These are phyloP conservation scores for Prietella phreatophila DNA, from an alignment of 2,113 vertebrate genomes.

Conservation along the genomic window DNA sequence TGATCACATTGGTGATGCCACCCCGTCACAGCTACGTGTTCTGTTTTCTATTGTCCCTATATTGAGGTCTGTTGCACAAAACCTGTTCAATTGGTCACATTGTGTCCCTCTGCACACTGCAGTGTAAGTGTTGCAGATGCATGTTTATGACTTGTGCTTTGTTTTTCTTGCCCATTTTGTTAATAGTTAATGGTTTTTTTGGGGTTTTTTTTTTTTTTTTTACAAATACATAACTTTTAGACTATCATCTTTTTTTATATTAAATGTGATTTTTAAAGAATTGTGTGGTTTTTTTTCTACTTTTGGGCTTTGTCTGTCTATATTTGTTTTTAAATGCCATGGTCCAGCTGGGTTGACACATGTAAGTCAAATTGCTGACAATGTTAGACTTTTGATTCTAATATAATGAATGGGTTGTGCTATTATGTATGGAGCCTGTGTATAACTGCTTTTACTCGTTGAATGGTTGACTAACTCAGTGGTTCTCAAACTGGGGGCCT, in stretches of 20 bases:
- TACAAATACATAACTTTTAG: neutral
- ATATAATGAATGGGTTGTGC: neutral
- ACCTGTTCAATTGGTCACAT: constrained; percentile 22
- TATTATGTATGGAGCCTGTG: no score
- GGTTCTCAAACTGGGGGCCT: no score
- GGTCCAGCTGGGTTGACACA: neutral
- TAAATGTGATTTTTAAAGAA: neutral
- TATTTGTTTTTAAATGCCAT: neutral
- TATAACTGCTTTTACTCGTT: no score
- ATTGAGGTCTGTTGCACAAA: constrained; percentile 28
- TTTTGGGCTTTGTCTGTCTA: neutral
- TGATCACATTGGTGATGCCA: constrained; percentile 8
- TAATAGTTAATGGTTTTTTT: no score
- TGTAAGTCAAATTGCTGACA: neutral
- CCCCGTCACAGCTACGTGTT: constrained; percentile 1
- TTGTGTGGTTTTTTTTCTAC: neutral
- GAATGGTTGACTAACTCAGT: neutral
- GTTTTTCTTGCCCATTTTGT: constrained; percentile 8
- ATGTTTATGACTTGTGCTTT: neutral
- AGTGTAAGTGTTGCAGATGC: neutral
- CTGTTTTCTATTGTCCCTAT: neutral
- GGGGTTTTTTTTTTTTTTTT: no score
- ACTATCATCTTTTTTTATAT: neutral
- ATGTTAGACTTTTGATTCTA: neutral
- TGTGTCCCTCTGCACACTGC: constrained; percentile 9